Evolutionary conservation across 2,797 vertebrate genomes (phyloP).

Genomic region (Microctenopoma steveboyesi): DNA sequence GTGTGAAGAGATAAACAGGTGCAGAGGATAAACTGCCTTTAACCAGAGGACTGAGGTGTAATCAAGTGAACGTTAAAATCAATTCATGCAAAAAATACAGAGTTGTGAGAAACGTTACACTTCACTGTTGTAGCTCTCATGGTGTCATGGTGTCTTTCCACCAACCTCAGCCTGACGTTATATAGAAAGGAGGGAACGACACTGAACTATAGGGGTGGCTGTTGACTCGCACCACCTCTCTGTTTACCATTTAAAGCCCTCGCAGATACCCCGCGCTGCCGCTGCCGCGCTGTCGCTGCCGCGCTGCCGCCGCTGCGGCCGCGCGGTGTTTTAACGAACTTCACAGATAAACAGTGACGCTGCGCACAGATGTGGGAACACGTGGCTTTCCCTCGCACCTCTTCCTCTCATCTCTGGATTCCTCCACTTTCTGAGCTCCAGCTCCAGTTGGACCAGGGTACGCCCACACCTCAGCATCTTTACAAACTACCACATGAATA

Average conservation of each 20-base stretch:
- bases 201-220: too few relatives aligned
- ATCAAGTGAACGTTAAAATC: neutral
- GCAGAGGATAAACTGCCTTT: slow-evolving; percentile 41
- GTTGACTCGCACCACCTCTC: too few relatives aligned
- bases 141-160: too few relatives aligned
- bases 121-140: too few relatives aligned
- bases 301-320: neutral
- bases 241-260: too few relatives aligned
- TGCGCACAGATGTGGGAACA: slow-evolving; percentile 81
- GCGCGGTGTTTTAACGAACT: neutral
- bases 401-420: slow-evolving; percentile 76
- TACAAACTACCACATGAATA: slow-evolving; percentile 15
- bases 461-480: slow-evolving; percentile 67
- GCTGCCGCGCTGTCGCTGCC: too few relatives aligned
- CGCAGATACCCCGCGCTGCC: too few relatives aligned
- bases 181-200: too few relatives aligned
- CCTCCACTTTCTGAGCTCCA: slow-evolving; percentile 47
- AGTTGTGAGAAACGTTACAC: too few relatives aligned
- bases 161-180: too few relatives aligned
- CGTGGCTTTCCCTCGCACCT: slow-evolving; percentile 76
- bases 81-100: too few relatives aligned
- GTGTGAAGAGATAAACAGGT: slow-evolving; percentile 53
- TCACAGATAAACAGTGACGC: slow-evolving; percentile 21
- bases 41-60: slow-evolving; percentile 19
- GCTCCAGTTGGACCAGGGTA: slow-evolving; percentile 37